Evolutionary conservation across 2,113 vertebrate genomes (phyloP).

Genomic region (Cynopterus brachyotis): DNA sequence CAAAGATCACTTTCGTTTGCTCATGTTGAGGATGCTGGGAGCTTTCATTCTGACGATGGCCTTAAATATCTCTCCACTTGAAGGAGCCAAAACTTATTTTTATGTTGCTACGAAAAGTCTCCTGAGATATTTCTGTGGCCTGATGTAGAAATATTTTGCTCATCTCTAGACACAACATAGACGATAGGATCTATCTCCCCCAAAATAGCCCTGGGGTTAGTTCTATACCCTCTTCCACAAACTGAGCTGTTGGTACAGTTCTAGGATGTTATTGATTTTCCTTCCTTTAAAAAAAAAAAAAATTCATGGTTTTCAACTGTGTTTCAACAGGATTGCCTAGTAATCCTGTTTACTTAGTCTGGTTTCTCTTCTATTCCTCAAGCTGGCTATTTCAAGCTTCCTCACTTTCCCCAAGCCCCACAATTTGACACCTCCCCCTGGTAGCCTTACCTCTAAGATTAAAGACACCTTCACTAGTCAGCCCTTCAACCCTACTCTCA

Average conservation of each 20-base stretch:
- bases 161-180: neutral
- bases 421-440: neutral
- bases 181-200: neutral
- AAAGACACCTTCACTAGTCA: neutral
- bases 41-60: neutral
- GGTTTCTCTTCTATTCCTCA: neutral
- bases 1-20: neutral
- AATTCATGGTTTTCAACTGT: neutral
- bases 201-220: neutral
- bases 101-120: neutral
- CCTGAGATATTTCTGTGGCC: neutral
- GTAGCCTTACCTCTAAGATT: neutral
- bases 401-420: neutral
- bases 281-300: neutral
- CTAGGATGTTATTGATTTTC: neutral
- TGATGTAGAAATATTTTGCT: neutral
- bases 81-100: neutral
- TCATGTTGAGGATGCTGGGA: neutral
- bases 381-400: neutral
- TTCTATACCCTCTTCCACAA: neutral
- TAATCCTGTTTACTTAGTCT: neutral
- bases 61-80: neutral
- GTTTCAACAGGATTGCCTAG: neutral
- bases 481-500: too few relatives aligned
- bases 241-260: neutral